Evolutionary conservation across 1,140 invertebrate species (phyloP), one percentile per base, ranked within the genome.

Genomic region (Aphidius gifuensis): DNA sequence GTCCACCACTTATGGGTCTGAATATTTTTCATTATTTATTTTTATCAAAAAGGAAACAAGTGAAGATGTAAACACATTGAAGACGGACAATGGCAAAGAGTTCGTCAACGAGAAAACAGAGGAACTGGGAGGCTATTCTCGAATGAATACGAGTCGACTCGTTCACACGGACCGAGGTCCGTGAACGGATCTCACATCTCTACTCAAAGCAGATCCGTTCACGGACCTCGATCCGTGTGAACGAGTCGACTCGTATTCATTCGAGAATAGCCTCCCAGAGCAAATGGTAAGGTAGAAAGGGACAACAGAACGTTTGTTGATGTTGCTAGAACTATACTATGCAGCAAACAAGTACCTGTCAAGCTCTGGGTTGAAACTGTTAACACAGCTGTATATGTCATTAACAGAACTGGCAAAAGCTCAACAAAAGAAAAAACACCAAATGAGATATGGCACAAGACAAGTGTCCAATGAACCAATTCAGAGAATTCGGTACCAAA

Each of bases 301-400:
- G 70, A 74, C 21, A 78, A 80, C 66, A 64, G 79, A 38, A 78
- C 74, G 1, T 61, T 81, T n/a, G 62, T 75, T 2, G 75, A 82
- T 62, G 69, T 58, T 54, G 78, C 78, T 5, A 50, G 73, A n/a
- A 16, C 60, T 69, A 76, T 82, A 74, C 40, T 82, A 6, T 46
- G 65, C 40, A 62, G 67, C 32, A 62, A 69, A 47, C 57, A 74
- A 11, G 51, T 83, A 46, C 65, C 69, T 40, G 60, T 72, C 44
- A 46, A 62, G 2, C 69, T 79, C 38, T 84, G 78, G 80, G 74
- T 71, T 5, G 80, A 83, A 71, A 78, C 81, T 11, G 67, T 80
- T 0, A 62, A 69, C 47, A 81, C 75, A 7, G 74, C 74, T 1
- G 64, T 63, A 9, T 73, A 76, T 57, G 58, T 75, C 3, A 44